Evolutionary conservation across 2,888 invertebrate species (phyloP).

Genomic region (Branchellion lobata): DNA sequence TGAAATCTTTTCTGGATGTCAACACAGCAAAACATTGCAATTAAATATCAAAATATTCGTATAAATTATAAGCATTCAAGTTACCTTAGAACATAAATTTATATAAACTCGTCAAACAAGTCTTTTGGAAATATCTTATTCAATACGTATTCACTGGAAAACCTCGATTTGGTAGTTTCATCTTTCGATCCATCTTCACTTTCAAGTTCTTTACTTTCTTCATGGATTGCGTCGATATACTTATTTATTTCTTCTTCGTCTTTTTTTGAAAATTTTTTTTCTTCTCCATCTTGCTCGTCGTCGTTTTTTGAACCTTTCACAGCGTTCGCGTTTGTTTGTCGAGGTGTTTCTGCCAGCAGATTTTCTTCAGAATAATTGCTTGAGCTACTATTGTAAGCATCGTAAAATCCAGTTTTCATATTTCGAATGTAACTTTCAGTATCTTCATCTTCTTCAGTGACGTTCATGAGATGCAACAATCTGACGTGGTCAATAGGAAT

Average conservation of each 20-base stretch:
- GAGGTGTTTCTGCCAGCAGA: no score
- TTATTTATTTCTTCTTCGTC: not conserved
- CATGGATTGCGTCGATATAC: no score
- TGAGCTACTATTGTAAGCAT: not conserved
- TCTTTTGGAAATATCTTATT: no score
- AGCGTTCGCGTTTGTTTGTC: no score
- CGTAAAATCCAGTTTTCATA: constrained; percentile 16
- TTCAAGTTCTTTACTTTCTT: constrained; percentile 4
- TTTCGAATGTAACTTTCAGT: not conserved
- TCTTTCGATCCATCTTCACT: not conserved
- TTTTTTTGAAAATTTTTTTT: not conserved
- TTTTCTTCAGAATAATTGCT: no score
- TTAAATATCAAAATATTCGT: no score
- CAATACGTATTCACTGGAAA: not conserved
- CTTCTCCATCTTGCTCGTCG: not conserved
- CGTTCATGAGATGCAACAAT: not conserved
- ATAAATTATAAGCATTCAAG: no score
- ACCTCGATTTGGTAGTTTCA: not conserved
- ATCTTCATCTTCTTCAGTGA: constrained; percentile 20
- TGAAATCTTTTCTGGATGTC: no score
- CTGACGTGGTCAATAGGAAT: constrained; percentile 29
- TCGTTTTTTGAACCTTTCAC: not conserved
- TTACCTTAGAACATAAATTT: no score
- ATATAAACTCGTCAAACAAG: no score
- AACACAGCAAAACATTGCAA: no score